Base-by-base conservation (phyloP, 2,797 vertebrate species). In the Fistularia commersonii region DNA sequence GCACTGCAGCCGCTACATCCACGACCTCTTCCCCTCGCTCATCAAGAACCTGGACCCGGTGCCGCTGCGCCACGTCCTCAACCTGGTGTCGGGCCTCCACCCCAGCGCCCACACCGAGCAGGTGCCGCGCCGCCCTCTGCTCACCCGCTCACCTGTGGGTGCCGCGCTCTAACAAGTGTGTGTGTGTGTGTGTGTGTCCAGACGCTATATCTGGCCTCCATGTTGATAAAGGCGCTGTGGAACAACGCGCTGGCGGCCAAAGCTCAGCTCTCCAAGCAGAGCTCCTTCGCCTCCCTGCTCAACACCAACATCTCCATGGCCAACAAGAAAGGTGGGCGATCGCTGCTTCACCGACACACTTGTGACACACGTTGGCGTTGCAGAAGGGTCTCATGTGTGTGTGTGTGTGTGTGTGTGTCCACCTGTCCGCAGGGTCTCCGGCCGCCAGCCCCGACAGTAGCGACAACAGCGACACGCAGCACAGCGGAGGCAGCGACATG, bases 171-270 rank as follows among this genome's bases (percentile, higher is more conserved):
- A 42, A 3, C 8, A 42, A 1, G 41, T 42, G 13, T 12, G 13
- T n/a, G n/a, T n/a, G 6, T 31, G 13, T 3, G 3, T 32, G 23
- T 45, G 11, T 32, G 44, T 46, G 47, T 41, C 34, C 71, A 99
- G 97, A 99, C 97, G 0, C 71, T 99, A 62, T 99, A 99, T 77
- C 88, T 99, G 91, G 94, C 97, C 41, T 98, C 96, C 51, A 98
- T 99, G 97, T 88, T 99, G 74, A 99, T 98, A 83, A 99, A 99
- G 89, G 97, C 97, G 8, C 90, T 98, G 59, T 99, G 97, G 97
- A 99, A 99, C 85, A 99, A 99, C 64, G 95, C 97, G 5, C 88
- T 99, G 76, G 95, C 97, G 39, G 94, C 96, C 61, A 99, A 99
- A 72, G 95, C 96, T 51, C 97, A 99, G 80, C 91, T 98, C 40